Evolutionary conservation across 2,797 vertebrate genomes (phyloP), one percentile per base, ranked within the genome.

Genomic region (Limnodromus scolopaceus): DNA sequence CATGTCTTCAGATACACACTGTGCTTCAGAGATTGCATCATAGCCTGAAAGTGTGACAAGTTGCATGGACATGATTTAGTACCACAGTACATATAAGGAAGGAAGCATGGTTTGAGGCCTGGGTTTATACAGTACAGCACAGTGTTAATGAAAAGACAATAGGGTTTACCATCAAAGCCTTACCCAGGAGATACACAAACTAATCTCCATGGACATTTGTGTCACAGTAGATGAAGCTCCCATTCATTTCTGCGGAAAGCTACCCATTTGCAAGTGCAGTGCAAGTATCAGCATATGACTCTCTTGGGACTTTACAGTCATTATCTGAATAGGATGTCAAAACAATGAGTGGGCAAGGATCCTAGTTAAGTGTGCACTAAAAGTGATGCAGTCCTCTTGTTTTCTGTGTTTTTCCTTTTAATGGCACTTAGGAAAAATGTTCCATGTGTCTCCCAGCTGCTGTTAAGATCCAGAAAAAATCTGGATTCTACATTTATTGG

Each of bases 1-100:
- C 95, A 99, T 98, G 96, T 99, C 99, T 7, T 99, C 98, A 0
- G 98, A 78, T 4, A 98, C 97, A 28, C 98, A 98, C 2, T 98
- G 98, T 66, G 98, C 98, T 82, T 99, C 99, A 34, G 98, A 98
- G 94, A 98, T 91, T 78, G 99, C 96, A 71, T 98, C 98, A 39
- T 99, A 99, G 85, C 99, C 99, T 99, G 98, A 2, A 89, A 83
- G 66, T 2, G 12, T 2, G 55, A 95, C 84, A 97, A 92, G 70
- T 72, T 23, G 70, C 14, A 94, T 0, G 71, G 88, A 87, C 86
- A 81, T 1, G 10, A 71, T 64, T 97, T 68, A 97, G 68, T 38
- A 69, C 70, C 66, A 34, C 0, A 3, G 61, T 2, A 79, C 87
- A 38, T 3, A 36, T 27, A 46, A 84, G 82, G 72, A 69, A 92